Evolutionary conservation across 2,888 invertebrate genomes (phyloP), one percentile per base, ranked within the genome.

Genomic region (Noctua comes): DNA sequence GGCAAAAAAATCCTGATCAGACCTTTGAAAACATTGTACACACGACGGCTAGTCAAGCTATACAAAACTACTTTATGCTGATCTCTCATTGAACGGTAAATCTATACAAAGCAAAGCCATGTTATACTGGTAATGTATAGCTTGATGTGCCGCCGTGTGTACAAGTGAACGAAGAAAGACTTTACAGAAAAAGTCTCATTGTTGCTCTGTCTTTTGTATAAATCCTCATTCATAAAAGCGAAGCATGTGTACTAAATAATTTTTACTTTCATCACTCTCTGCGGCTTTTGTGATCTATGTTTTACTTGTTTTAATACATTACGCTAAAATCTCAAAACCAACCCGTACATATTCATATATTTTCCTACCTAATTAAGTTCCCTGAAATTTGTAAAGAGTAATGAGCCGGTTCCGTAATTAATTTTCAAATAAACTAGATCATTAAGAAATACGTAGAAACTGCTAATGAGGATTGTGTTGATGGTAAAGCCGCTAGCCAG

Each of bases 161-260:
- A 87, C 86, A 91, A 90, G 78, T 86, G 85, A 87, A 86, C 85
- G 81, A 85, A 87, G 82, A 85, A 85, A 84, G 76, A 86, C 84
- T 78, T 80, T 83, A 89, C 88, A 86, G 83, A 90, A 88, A 88
- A 90, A 86, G 79, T 82, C 78, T 87, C 85, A 90, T 93, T 93
- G 90, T 92, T 88, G 18, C 40, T 77, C 68, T 48, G 16, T 69
- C 78, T 90, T 91, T 89, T 91, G 86, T 91, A 86, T 86, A 86
- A 87, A 86, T 36, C 51, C 86, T 86, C 90, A 90, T 90, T 91
- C 89, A 90, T 89, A 91, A 91, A 88, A 87, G 89, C 62, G 31
- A 62, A 70, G 62, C 84, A 88, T 80, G 75, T 83, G 87, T 76
- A 73, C 69, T 73, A 78, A 78, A 79, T 77, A 74, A 70, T 76